Evolutionary conservation across 2,797 vertebrate genomes (phyloP).

Genomic region (Alectoris magna): DNA sequence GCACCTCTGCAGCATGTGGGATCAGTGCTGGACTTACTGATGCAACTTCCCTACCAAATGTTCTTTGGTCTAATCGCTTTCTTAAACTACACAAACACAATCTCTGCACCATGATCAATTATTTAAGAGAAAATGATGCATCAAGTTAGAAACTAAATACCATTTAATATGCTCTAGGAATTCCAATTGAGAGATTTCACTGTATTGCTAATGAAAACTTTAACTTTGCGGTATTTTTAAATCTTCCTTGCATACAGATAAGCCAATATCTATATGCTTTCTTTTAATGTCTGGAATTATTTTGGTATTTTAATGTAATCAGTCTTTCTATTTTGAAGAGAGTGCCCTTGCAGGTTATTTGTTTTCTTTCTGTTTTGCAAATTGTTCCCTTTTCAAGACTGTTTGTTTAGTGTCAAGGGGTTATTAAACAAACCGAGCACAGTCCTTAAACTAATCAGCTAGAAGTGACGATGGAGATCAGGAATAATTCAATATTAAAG

Average conservation of each 20-base stretch:
- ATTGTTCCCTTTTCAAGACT: conserved; percentile 79
- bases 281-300: conserved; percentile 65
- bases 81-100: conserved; percentile 85
- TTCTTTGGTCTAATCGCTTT: conserved; percentile 80
- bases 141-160: conserved; percentile 84
- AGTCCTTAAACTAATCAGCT: conserved; percentile 78
- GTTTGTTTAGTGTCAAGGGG: conserved; percentile 82
- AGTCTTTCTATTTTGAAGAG: conserved; percentile 57
- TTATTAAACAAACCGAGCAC: conserved; percentile 80
- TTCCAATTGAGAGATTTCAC: conserved; percentile 77
- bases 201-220: conserved; percentile 78
- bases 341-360: conserved; percentile 79
- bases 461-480: conserved; percentile 63
- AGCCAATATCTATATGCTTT: conserved; percentile 76
- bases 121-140: conserved; percentile 86
- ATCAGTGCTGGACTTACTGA: conserved; percentile 63
- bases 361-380: conserved; percentile 81
- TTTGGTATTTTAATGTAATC: conserved; percentile 76
- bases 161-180: conserved; percentile 80
- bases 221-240: conserved; percentile 70
- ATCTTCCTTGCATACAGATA: conserved; percentile 77
- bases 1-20: background rate
- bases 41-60: conserved; percentile 73
- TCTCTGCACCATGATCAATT: conserved; percentile 83
- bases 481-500: conserved; percentile 78